Conservation (phyloP, 2,113 vertebrate species). For the Campylomormyrus tamandua region DNA sequence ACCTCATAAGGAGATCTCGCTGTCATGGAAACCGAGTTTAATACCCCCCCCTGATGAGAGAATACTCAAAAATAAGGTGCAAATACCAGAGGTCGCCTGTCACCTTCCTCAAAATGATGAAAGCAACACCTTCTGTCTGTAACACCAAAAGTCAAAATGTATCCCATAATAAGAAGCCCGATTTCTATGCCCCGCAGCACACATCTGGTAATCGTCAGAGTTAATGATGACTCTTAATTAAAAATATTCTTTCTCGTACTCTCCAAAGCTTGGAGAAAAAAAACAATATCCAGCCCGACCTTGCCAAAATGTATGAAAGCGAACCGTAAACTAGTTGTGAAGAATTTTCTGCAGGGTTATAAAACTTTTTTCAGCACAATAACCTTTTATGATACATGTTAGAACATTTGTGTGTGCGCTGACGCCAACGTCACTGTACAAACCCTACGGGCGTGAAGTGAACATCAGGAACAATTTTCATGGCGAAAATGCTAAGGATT, state of each 20-base stretch:
- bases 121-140: not conserved
- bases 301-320: not conserved
- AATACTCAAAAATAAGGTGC: not conserved
- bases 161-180: not conserved
- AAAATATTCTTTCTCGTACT: not conserved
- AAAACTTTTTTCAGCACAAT: not conserved
- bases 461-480: not conserved
- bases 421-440: not conserved
- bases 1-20: not conserved
- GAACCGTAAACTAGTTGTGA: not conserved
- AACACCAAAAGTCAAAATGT: not conserved
- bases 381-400: not conserved
- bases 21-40: not conserved
- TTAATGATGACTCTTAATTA: slow-evolving; percentile 1
- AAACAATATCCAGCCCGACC: not conserved
- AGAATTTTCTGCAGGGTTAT: not conserved
- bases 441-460: not conserved
- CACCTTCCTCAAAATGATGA: not conserved
- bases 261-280: not conserved
- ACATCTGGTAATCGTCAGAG: not conserved
- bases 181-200: not conserved
- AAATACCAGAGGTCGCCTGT: not conserved
- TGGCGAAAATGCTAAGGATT: not conserved
- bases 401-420: not conserved
- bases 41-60: not conserved